Conservation (phyloP, 2,888 invertebrate genomes). For the Apamea monoglypha region DNA sequence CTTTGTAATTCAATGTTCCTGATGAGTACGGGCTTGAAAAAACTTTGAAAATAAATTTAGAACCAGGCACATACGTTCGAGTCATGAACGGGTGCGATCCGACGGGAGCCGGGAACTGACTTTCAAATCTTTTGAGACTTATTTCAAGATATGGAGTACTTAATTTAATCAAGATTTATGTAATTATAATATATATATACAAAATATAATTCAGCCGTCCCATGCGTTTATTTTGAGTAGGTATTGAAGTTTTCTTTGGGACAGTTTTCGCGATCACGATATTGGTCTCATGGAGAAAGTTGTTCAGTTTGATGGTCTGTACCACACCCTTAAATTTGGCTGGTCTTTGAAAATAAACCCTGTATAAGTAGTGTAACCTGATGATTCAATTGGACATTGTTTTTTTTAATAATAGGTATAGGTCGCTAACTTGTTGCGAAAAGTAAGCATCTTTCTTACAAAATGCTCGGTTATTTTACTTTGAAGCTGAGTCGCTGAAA, state of each 20-base stretch:
- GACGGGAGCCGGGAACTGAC: constrained; percentile 42
- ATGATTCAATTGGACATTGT: neutral
- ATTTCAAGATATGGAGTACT: neutral
- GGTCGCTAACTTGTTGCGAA: neutral
- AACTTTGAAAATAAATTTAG: neutral
- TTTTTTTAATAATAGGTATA: neutral
- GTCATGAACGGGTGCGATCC: constrained; percentile 1
- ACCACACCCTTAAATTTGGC: neutral
- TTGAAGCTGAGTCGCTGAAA: neutral
- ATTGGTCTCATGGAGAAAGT: neutral
- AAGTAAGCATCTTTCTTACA: neutral
- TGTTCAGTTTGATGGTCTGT: neutral
- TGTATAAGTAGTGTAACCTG: too few relatives aligned
- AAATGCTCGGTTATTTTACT: neutral
- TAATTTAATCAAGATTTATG: neutral
- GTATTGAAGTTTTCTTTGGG: too few relatives aligned
- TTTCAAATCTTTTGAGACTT: neutral
- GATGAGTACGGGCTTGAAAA: neutral
- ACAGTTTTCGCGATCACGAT: too few relatives aligned
- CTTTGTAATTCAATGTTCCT: neutral
- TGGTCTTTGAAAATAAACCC: too few relatives aligned
- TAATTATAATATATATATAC: neutral
- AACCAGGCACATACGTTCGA: neutral
- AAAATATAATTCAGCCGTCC: too few relatives aligned
- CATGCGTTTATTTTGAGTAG: too few relatives aligned